These are phyloP conservation scores for Rhynchomys soricoides DNA, from an alignment of 2,113 vertebrate genomes.

Conservation along the genomic window DNA sequence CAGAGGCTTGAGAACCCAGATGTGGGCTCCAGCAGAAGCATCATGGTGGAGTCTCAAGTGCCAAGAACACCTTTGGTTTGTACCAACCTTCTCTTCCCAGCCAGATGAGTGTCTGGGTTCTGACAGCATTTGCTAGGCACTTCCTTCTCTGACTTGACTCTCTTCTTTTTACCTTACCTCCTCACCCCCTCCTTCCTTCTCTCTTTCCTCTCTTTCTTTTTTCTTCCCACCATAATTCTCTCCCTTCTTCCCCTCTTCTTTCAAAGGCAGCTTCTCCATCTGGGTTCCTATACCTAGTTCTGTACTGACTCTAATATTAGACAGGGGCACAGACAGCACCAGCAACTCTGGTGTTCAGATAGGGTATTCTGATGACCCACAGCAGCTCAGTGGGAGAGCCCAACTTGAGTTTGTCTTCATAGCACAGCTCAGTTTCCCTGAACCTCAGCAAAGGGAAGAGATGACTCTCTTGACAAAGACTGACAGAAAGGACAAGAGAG, in stretches of 20 bases:
- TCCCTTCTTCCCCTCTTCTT: neutral
- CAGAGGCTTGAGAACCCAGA: fast-evolving
- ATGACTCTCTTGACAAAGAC: fast-evolving
- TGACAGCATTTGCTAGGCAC: too few relatives aligned
- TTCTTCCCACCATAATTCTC: neutral
- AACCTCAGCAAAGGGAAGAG: neutral
- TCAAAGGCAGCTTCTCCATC: neutral
- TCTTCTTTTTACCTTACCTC: neutral
- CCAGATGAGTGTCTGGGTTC: fast-evolving
- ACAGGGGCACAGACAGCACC: fast-evolving
- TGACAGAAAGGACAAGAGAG: too few relatives aligned
- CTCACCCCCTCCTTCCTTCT: neutral
- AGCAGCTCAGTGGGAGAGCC: neutral
- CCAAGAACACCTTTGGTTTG: neutral
- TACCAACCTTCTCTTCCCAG: neutral
- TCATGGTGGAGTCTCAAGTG: neutral
- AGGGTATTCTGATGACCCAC: neutral
- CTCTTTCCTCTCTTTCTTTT: neutral
- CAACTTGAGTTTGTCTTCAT: fast-evolving
- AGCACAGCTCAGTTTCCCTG: neutral
- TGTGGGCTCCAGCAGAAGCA: neutral
- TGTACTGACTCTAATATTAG: neutral
- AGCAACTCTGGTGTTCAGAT: fast-evolving
- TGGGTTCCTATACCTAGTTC: too few relatives aligned
- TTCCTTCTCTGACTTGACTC: fast-evolving